Evolutionary conservation across 2,113 vertebrate species (phyloP).

Genomic region (Sturnus vulgaris): DNA sequence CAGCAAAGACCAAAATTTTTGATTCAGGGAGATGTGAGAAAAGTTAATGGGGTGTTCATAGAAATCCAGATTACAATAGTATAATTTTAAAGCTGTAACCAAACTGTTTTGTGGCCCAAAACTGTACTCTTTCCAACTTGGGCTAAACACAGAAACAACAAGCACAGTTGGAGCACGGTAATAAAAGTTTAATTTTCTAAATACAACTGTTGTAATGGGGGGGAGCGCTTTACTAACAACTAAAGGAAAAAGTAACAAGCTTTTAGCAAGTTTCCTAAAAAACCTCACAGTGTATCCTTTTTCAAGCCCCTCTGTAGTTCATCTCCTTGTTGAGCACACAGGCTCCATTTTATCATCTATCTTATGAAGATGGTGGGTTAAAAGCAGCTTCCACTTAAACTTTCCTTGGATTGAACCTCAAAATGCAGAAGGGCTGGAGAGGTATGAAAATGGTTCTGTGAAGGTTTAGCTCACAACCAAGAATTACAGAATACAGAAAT

Average conservation of each 20-base stretch:
- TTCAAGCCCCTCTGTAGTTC: rapidly evolving
- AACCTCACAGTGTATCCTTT: background rate
- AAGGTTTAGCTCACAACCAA: background rate
- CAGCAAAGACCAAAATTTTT: background rate
- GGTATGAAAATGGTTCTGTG: background rate
- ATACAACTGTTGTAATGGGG: background rate
- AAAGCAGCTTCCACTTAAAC: background rate
- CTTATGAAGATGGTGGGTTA: background rate
- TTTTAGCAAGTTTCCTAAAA: background rate
- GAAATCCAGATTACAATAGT: background rate
- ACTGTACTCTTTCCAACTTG: background rate
- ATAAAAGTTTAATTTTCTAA: background rate
- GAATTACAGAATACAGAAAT: background rate
- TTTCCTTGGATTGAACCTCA: background rate
- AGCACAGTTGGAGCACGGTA: rapidly evolving
- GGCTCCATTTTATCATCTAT: background rate
- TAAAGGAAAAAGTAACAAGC: background rate
- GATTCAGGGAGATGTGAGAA: background rate
- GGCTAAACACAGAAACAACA: background rate
- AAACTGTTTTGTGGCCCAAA: background rate
- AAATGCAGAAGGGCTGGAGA: background rate
- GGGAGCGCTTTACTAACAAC: background rate
- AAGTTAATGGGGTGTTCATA: rapidly evolving
- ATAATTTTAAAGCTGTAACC: background rate
- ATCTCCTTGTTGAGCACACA: background rate